Evolutionary conservation across 2,797 vertebrate genomes (phyloP), one percentile per base, ranked within the genome.

Genomic region (Centropyge bicolor): DNA sequence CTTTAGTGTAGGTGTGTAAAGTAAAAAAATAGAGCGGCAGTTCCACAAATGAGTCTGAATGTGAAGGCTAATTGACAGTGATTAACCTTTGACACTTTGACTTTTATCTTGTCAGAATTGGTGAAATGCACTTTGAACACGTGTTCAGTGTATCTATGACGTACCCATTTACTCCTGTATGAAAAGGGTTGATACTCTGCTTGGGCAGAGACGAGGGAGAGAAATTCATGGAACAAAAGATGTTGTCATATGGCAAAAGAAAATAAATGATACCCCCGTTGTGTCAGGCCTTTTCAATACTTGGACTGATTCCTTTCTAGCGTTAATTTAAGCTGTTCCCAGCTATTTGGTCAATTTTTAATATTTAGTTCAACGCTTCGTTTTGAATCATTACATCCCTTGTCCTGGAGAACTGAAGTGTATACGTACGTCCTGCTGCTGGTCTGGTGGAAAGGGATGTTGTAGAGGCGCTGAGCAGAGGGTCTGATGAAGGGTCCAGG

Each of bases 401-500:
- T 4, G 11, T 57, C 31, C 17, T 57, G 12, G 5, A 59, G 14
- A 57, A 46, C 48, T 22, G 8, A 64, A 24, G 57, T 48, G 46
- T 82, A 62, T 80, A 89, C 94, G 19, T 97, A 99, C 98, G 95
- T 93, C 96, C 94, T 85, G 92, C 87, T 89, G 94, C 92, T 74
- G 94, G 90, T 94, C 97, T 98, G 80, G 92, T 76, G 57, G 95
- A 74, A 86, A 94, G 91, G 49, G 95, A 91, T 10, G 94, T 70
- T 27, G 95, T 88, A 12, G 96, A 91, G 49, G 96, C 93, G 76
- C 95, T 95, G 70, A 97, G 95, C 11, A 97, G 91, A 2, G 97
- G 95, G 65, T 97, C 96, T 45, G 96, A 96, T 31, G 96, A 94
- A 74, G 96, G 93, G 84, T 96, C 96, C 92, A 97, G 87, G 88